Base-by-base conservation (phyloP, 2,888 invertebrate genomes). In the Drosophila pseudotakahashii region DNA sequence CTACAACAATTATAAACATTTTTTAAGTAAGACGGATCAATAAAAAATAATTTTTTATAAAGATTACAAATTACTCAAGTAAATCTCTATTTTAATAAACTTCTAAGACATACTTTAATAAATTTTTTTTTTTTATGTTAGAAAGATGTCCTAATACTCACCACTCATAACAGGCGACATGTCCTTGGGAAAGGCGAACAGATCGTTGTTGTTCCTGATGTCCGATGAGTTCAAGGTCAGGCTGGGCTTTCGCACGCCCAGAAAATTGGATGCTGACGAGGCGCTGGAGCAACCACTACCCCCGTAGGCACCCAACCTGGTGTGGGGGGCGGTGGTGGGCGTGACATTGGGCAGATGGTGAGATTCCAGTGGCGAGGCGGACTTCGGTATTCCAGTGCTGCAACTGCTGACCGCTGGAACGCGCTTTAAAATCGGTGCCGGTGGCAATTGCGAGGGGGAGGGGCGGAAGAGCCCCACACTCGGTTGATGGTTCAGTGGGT, bases 141-240 rank as follows among this genome's bases (percentile, higher is more conserved):
- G 7, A 9, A 32, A 34, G 32, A 34, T 34, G 0, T 34, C 11
- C 6, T 1, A 11, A 6, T 4, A 23, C 84, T 81, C 14, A 90
- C 91, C 90, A 69, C 84, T 88, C 47, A 89, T 61, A 10, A 89
- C 81, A 1, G 92, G 90, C 13, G 92, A 90, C 66, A 91, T 76
- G 1, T 92, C 91, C 85, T 90, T 90, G 54, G 89, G 87, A 48
- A 92, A 92, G 7, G 91, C 85, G 54, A 92, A 92, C 57, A 92
- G 78, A 72, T 92, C 90, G 26, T 90, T 91, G 64, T 89, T 91
- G 68, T 90, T 91, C 26, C 89, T 82, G 44, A 90, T 84, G 67
- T 91, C 92, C 37, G 91, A 89, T 5, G 91, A 90, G 75, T 89
- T 90, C 48, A 91, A 75, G 4, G 90, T 91, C n/a, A 91, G 76